Percentiles rank a stretch among this genome's conserved stretches.
phyloP scores from a whole-genome alignment of 2,888 invertebrate species.

The Orthosia incerta region DNA sequence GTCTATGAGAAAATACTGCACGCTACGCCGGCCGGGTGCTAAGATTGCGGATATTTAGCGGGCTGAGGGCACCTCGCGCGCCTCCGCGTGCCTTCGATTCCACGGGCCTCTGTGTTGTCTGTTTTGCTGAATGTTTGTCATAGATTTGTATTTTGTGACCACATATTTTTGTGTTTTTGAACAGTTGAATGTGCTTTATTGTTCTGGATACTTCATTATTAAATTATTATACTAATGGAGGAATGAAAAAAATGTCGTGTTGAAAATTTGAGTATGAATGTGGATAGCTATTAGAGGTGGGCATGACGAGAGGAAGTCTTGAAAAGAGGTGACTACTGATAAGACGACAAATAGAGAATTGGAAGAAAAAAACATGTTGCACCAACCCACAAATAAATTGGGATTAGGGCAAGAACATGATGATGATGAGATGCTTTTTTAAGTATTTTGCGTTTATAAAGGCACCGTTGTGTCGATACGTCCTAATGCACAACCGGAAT shows the following conservation, averaged over 20 bases:
- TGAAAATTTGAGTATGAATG: not conserved
- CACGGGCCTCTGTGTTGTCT: constrained; percentile 33
- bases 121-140: constrained; percentile 11
- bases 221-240: not conserved
- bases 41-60: constrained; percentile 77
- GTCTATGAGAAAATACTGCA: constrained; percentile 89
- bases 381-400: too few relatives aligned
- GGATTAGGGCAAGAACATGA: too few relatives aligned
- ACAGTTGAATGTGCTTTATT: not conserved
- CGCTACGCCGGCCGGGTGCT: constrained; percentile 79
- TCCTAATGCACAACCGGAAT: constrained; percentile 21
- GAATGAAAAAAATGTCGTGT: not conserved
- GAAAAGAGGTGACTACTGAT: not conserved
- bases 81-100: constrained; percentile 33
- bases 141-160: constrained; percentile 2
- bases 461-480: constrained; percentile 3
- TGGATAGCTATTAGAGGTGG: not conserved
- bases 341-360: not conserved
- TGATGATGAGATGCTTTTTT: not conserved
- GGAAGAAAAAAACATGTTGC: not conserved
- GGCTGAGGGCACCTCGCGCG: constrained; percentile 27
- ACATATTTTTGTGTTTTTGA: not conserved
- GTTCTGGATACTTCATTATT: too few relatives aligned
- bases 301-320: too few relatives aligned
- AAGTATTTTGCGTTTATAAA: constrained; percentile 1